Evolutionary conservation across 92 coral and sea anemone species (phyloP).

Genomic region (Parazoanthus atlanticus): DNA sequence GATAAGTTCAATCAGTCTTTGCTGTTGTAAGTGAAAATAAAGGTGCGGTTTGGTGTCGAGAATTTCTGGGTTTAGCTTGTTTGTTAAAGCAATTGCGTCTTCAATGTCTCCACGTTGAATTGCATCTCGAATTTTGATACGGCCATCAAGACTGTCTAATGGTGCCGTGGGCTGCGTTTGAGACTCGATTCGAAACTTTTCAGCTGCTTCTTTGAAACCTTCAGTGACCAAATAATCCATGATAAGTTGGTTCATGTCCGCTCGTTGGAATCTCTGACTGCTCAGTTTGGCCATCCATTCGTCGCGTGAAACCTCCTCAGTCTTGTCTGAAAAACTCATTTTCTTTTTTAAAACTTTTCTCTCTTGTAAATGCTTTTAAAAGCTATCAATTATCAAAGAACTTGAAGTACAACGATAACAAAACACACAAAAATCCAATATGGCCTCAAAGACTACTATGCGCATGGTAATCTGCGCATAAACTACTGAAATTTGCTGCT

Average conservation of each 20-base stretch:
- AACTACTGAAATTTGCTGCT: background rate
- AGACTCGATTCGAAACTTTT: constrained; percentile 94
- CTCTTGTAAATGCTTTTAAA: constrained; percentile 1
- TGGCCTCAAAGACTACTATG: constrained; percentile 37
- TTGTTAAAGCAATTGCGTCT: constrained; percentile 91
- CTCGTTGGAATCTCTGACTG: constrained; percentile 86
- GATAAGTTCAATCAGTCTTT: constrained; percentile 92
- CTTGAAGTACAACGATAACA: background rate
- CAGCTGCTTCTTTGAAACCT: constrained; percentile 99
- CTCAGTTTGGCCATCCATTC: constrained; percentile 95
- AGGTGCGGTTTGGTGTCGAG: constrained; percentile 88
- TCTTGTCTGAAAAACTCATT: constrained; percentile 92
- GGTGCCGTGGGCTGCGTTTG: constrained; percentile 93
- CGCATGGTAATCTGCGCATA: background rate
- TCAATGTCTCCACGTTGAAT: constrained; percentile 94
- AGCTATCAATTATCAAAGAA: background rate
- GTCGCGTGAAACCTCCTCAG: constrained; percentile 85
- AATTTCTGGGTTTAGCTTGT: constrained; percentile 95
- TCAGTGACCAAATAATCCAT: constrained; percentile 99
- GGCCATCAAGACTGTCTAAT: constrained; percentile 86
- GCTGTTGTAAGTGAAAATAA: constrained; percentile 94
- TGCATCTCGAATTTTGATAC: constrained; percentile 96
- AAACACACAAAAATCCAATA: constrained; percentile 50
- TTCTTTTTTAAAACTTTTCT: constrained; percentile 24
- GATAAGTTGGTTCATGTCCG: constrained; percentile 94